phyloP scores from a whole-genome alignment of 2,113 vertebrate species.

The Hemichromis elongatus region DNA sequence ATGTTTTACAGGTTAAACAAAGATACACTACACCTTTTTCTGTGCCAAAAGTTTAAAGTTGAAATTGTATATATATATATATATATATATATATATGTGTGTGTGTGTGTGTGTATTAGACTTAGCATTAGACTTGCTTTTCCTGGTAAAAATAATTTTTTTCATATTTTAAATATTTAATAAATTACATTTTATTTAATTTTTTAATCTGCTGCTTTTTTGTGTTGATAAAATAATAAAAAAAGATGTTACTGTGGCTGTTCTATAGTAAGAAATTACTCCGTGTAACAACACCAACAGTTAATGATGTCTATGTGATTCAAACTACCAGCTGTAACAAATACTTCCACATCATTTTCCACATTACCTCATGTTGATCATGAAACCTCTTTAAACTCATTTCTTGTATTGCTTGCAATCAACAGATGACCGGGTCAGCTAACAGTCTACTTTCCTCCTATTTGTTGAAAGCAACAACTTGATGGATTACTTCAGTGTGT shows the following conservation, averaged over 20 bases:
- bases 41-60: neutral
- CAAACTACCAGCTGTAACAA: neutral
- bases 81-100: neutral
- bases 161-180: neutral
- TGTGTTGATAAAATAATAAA: neutral
- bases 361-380: neutral
- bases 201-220: neutral
- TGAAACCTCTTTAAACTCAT: neutral
- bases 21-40: neutral
- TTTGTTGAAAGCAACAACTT: neutral
- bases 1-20: neutral
- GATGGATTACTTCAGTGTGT: neutral
- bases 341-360: neutral
- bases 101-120: too few species aligned
- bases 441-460: neutral
- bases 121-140: neutral
- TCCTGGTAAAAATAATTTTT: neutral
- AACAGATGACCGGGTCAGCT: neutral
- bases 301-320: neutral
- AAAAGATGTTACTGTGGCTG: neutral
- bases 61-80: neutral
- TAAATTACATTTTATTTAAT: neutral
- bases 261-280: neutral
- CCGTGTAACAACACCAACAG: neutral
- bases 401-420: neutral